Evolutionary conservation across 2,113 vertebrate species (phyloP).

Genomic region (Pseudorhombus dupliciocellatus): DNA sequence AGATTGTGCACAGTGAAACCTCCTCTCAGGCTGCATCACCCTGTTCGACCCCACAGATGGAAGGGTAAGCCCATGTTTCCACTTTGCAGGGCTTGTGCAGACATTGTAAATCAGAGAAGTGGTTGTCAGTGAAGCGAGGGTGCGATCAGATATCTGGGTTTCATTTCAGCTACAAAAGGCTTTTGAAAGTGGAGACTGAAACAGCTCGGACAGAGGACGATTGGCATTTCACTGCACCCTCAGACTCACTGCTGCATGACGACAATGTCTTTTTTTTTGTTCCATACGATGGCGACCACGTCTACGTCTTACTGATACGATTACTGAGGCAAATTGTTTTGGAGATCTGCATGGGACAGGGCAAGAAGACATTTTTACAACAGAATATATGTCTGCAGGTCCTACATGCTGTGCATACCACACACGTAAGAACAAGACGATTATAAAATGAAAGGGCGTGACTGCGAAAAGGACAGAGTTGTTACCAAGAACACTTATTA

Average conservation of each 20-base stretch:
- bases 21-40: neutral
- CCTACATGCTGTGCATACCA: constrained; percentile 7
- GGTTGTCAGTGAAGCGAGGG: neutral
- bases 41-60: neutral
- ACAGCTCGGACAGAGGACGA: neutral
- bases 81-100: neutral
- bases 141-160: neutral
- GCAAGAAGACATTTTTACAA: neutral
- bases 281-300: too few relatives aligned
- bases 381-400: constrained; percentile 6
- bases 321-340: neutral
- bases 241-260: neutral
- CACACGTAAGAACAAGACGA: neutral
- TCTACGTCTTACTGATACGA: neutral
- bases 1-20: too few relatives aligned
- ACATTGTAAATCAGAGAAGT: neutral
- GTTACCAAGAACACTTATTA: neutral
- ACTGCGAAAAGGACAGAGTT: neutral
- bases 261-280: neutral
- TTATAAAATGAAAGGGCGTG: neutral
- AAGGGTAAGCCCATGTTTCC: neutral
- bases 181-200: neutral
- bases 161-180: neutral
- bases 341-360: neutral
- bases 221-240: neutral